phyloP scores from a whole-genome alignment of 2,888 invertebrate species.

The Megalurothrips usitatus region DNA sequence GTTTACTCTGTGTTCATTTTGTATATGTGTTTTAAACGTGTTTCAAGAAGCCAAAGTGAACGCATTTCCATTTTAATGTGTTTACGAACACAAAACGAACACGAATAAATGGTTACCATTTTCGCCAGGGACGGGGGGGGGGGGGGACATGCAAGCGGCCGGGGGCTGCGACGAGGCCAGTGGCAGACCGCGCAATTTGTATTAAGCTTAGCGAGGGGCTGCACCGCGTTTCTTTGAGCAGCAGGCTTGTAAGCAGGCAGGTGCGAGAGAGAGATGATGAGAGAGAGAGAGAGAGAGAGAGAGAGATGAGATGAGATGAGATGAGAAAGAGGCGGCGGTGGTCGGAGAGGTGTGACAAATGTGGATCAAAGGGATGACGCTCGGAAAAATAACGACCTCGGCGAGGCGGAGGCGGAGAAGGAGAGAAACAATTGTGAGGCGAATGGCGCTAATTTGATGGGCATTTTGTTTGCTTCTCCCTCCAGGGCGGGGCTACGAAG shows the following conservation, averaged over 20 bases:
- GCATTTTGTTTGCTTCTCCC: slow-evolving; percentile 24
- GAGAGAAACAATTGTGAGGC: slow-evolving; percentile 9
- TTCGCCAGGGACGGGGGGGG: too few species aligned
- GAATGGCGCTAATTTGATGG: slow-evolving; percentile 26
- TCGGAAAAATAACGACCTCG: not conserved
- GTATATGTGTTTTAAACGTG: too few species aligned
- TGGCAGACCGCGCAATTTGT: not conserved
- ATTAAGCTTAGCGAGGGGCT: not conserved
- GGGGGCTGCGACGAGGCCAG: too few species aligned
- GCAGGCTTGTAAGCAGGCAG: not conserved
- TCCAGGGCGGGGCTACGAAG: not conserved
- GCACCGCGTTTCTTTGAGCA: too few species aligned
- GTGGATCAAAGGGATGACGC: not conserved
- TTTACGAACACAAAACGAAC: too few species aligned
- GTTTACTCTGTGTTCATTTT: too few species aligned
- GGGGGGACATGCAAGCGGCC: too few species aligned
- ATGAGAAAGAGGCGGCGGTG: not conserved
- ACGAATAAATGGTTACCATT: too few species aligned
- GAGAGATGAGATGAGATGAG: not conserved
- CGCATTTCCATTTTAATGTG: too few species aligned
- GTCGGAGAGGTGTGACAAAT: not conserved
- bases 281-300: slow-evolving; percentile 30
- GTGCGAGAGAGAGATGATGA: not conserved
- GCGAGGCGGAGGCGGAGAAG: not conserved
- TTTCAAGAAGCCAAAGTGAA: too few species aligned